Base-by-base conservation (phyloP, 2,797 vertebrate genomes). In the Cottoperca gobio region DNA sequence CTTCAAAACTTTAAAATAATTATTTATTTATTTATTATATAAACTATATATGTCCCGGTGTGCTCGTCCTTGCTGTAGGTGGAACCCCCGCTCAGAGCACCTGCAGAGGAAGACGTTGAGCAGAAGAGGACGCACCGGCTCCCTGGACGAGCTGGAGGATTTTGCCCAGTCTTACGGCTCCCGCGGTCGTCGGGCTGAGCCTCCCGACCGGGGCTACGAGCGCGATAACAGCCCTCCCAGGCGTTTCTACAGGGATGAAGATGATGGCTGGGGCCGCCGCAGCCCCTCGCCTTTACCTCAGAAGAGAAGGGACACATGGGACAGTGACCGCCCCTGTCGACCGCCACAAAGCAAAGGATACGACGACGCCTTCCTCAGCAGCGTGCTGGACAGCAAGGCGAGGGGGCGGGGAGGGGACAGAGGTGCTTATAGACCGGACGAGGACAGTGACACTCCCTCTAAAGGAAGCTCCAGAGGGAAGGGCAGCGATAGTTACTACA, bases 121-220 rank as follows among this genome's bases (percentile, higher is more conserved):
- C 73, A 81, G 86, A 59, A 94, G 96, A 6, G 95, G 97, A 42
- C 97, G 96, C 0, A 95, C 97, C 0, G 96, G 96, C 69, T 99
- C 98, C 26, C 95, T 99, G 92, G 97, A 99, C 0, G 97, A 99
- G 91, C 94, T 99, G 89, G 97, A 98, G 37, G 97, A 96, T 66
- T 97, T 99, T 12, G 96, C 97, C 0, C 95, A 77, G 54, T 96
- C 92, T 8, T 97, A 91, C 1, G 75, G 53, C 26, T 58, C 88
- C 31, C 89, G 81, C 0, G 50, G 79, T 7, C 88, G 94, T 11
- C 90, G 94, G 26, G 90, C 92, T 0, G 95, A 96, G 1, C 91
- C 90, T 66, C 93, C 93, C 13, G 94, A 95, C 3, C 63, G 88
- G 9, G 76, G 85, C 92, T 88, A 91, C 74, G 0, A 95, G 90